Percentiles rank a stretch among this genome's conserved stretches.
Conservation (phyloP, 2,113 vertebrate genomes). For the Pteruthius melanotis region DNA sequence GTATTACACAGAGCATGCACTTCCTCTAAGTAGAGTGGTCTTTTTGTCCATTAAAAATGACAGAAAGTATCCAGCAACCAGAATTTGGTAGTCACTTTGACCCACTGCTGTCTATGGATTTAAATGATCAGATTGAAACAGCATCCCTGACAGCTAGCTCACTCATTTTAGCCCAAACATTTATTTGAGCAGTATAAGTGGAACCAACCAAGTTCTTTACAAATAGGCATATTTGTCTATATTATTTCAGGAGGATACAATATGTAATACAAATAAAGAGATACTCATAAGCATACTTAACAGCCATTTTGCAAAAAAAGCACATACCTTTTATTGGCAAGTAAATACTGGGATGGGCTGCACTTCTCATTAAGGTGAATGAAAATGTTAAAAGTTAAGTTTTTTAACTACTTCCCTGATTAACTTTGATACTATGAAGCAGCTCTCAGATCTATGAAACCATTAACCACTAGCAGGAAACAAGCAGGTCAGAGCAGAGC, state of each 20-base stretch:
- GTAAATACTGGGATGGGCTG: not conserved
- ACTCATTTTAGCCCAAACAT: not conserved
- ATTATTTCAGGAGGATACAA: not conserved
- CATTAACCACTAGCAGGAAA: not conserved
- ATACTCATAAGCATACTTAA: not conserved
- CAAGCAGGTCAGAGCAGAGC: not conserved
- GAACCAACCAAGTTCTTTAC: not conserved
- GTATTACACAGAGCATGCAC: not conserved
- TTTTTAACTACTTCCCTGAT: not conserved
- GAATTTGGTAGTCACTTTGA: not conserved
- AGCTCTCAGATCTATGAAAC: not conserved
- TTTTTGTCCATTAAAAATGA: not conserved
- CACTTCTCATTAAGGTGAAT: not conserved
- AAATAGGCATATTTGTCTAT: not conserved
- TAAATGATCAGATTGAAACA: not conserved
- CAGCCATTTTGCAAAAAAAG: not conserved
- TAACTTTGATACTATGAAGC: not conserved
- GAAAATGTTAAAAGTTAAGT: not conserved
- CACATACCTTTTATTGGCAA: not conserved
- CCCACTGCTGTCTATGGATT: not conserved
- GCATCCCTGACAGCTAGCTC: not conserved
- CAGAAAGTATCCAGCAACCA: not conserved
- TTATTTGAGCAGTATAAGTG: not conserved
- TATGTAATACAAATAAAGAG: not conserved
- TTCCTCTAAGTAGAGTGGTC: not conserved